phyloP scores from a whole-genome alignment of 1,140 invertebrate genomes.

The Armadillidium nasatum region DNA sequence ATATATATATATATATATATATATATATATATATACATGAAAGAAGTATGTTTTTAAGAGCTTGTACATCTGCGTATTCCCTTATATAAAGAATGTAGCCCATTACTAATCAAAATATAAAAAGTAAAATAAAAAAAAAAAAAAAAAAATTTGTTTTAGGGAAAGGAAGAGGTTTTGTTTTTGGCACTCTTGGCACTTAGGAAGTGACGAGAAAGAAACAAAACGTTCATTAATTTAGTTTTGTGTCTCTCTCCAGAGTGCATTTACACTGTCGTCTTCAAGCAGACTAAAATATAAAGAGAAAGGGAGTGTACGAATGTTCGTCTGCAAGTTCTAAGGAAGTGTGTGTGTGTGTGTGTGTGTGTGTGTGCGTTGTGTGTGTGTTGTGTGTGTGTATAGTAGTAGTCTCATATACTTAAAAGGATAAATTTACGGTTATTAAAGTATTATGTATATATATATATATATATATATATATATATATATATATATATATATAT shows the following conservation, averaged over 20 bases:
- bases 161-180: not conserved
- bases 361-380: not conserved
- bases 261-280: not conserved
- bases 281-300: not conserved
- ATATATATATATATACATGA: not conserved
- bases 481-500: conserved; percentile 8
- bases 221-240: not conserved
- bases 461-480: not conserved
- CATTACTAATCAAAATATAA: no score
- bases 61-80: no score
- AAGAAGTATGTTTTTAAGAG: no score
- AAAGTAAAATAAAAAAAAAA: no score
- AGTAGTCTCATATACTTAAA: no score
- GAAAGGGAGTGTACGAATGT: not conserved
- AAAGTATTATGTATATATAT: no score
- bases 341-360: not conserved
- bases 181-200: not conserved
- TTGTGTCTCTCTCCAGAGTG: not conserved
- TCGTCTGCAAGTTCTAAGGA: no score
- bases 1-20: conserved; percentile 15
- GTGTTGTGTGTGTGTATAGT: not conserved
- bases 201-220: not conserved
- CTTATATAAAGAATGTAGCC: no score
- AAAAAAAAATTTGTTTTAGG: no score
- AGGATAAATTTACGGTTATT: no score